Evolutionary conservation across 2,113 vertebrate species (phyloP).

Genomic region (Romanogobio albipinnatus): DNA sequence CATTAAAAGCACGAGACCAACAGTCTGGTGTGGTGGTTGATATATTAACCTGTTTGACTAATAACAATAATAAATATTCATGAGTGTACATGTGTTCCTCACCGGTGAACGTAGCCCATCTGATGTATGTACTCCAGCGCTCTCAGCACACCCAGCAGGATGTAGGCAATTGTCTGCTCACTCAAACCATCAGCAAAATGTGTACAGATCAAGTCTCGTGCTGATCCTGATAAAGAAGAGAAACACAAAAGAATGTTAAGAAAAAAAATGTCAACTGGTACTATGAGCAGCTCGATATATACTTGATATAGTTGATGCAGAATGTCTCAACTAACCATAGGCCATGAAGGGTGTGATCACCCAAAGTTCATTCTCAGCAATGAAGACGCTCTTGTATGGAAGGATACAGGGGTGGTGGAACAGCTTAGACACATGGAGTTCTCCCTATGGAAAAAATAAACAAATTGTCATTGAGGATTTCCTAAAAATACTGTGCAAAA

Average conservation of each 20-base stretch:
- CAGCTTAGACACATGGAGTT: constrained; percentile 95
- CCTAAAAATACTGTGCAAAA: too few relatives aligned
- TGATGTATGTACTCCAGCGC: constrained; percentile 97
- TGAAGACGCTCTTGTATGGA: constrained; percentile 93
- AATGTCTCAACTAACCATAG: constrained; percentile 82
- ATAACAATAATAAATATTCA: not conserved
- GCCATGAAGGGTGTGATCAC: constrained; percentile 97
- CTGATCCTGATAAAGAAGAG: constrained; percentile 82
- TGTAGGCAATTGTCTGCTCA: constrained; percentile 93
- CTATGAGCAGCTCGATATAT: not conserved
- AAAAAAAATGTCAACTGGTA: not conserved
- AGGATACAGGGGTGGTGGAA: constrained; percentile 94
- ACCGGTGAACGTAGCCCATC: constrained; percentile 99
- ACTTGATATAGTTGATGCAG: not conserved
- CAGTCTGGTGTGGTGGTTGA: not conserved
- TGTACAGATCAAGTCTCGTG: constrained; percentile 91
- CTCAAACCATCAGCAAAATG: constrained; percentile 94
- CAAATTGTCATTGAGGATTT: too few relatives aligned
- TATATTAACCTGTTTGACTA: not conserved
- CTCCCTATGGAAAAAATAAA: constrained; percentile 72
- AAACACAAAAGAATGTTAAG: not conserved
- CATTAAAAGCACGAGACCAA: not conserved
- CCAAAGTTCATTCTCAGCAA: constrained; percentile 96
- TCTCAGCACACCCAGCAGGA: constrained; percentile 89
- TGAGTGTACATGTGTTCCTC: constrained; percentile 34